Percentiles rank a stretch among this genome's conserved stretches.
These are phyloP conservation scores for Laterallus jamaicensis DNA, from an alignment of 2,113 vertebrate species.

Conservation along the genomic window DNA sequence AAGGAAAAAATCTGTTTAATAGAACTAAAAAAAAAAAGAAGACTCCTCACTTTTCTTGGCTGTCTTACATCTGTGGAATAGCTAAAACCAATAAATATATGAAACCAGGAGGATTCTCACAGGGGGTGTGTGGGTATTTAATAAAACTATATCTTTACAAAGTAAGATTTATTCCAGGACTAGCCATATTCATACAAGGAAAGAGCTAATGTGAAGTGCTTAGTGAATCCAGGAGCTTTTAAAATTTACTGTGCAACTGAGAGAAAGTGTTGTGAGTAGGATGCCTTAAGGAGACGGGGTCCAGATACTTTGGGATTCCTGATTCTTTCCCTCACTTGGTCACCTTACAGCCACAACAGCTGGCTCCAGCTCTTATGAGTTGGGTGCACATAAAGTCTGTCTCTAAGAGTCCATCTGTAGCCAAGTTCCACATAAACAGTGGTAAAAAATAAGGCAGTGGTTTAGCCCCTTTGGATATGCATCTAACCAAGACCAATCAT, in stretches of 20 bases:
- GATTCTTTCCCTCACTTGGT: background rate
- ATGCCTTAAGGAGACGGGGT: background rate
- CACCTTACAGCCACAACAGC: background rate
- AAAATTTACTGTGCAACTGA: background rate
- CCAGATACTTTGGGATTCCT: background rate
- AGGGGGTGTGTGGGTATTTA: background rate
- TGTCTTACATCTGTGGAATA: background rate
- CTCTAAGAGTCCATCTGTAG: background rate
- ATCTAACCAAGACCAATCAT: background rate
- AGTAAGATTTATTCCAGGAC: background rate
- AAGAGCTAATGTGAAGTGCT: accelerated
- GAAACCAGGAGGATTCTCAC: background rate
- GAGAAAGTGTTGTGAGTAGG: background rate
- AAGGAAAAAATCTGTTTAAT: background rate
- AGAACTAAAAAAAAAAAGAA: background rate
- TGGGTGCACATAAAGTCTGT: background rate
- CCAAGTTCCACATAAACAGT: background rate
- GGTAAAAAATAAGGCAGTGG: background rate
- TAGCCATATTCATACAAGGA: background rate
- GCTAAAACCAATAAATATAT: background rate
- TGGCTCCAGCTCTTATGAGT: accelerated
- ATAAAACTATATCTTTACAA: background rate
- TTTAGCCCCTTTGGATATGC: background rate
- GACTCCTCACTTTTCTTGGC: background rate
- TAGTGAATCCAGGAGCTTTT: background rate